Base-by-base conservation (phyloP, 2,888 invertebrate genomes). In the Patella pellucida region DNA sequence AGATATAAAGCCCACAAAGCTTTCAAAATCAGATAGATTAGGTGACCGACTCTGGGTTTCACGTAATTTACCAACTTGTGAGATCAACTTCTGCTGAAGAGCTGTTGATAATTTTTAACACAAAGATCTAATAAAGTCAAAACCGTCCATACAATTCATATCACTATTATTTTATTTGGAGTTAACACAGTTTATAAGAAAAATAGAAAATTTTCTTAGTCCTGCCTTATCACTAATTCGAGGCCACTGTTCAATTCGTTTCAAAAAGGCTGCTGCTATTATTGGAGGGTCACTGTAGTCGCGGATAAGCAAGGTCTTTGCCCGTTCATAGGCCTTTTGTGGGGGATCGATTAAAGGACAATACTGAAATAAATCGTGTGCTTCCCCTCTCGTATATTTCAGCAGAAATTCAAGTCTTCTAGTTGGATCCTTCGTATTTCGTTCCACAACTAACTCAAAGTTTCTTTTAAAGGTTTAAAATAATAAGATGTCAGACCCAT, bases 281-380 rank as follows among this genome's bases (percentile, higher is more conserved):
- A 23, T 23, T 11, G 62, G n/a, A 9, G 23, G 23, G 23, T 62
- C 62, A 62, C 62, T 23, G 12, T 23, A 62, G 62, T 62, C 23
- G 12, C 62, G 9, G 19, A 23, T 62, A 23, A 62, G 23, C 19
- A 62, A 14, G 23, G 23, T 23, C 14, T 12, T 62, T 19, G 62
- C 62, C 2, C 62, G 9, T 62, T 62, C 7, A 62, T 62, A 62
- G n/a, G 19, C 62, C n/a, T 23, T 62, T 19, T 62, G 9, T 23
- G 62, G 62, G 62, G 62, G 62, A 15, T 62, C 62, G n/a, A 62
- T 62, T 23, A 62, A 62, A 5, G 62, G 62, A 62, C 62, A 62
- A 23, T 23, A 62, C 23, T 62, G n/a, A 23, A 62, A 23, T 11
- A 62, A 23, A 23, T 62, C 62, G 23, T 62, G 62, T 23, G 62